These are phyloP conservation scores for Ctenomys sociabilis DNA, from an alignment of 2,113 vertebrate species.

Conservation along the genomic window DNA sequence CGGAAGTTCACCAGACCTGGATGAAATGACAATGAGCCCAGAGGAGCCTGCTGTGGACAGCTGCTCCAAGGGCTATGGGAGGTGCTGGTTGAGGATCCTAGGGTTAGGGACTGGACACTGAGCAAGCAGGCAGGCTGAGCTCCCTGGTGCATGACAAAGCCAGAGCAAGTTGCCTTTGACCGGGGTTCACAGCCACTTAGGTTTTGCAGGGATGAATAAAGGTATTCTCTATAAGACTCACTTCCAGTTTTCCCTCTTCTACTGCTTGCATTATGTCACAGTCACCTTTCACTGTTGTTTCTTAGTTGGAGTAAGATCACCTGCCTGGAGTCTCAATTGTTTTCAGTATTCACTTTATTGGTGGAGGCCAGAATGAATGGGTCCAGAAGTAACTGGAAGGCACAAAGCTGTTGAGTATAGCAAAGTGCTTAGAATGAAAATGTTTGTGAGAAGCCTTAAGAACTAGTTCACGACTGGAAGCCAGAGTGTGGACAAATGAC, in stretches of 20 bases:
- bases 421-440: conserved; percentile 21
- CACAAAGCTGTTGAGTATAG: neutral
- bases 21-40: neutral
- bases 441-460: neutral
- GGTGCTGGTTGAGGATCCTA: neutral
- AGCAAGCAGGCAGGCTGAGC: neutral
- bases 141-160: neutral
- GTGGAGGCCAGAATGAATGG: neutral
- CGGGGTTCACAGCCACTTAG: neutral
- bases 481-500: neutral
- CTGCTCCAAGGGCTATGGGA: neutral
- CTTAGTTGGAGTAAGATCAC: neutral
- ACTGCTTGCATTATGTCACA: neutral
- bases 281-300: neutral
- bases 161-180: neutral
- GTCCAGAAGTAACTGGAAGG: neutral
- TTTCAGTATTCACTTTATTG: neutral
- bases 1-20: neutral
- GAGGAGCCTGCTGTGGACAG: neutral
- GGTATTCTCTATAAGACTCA: neutral
- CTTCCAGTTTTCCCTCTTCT: neutral
- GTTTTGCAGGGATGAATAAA: neutral
- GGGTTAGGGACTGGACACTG: neutral
- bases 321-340: neutral
- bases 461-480: conserved; percentile 18